Base-by-base conservation (phyloP, 2,888 invertebrate genomes). In the Crioceris asparagi region DNA sequence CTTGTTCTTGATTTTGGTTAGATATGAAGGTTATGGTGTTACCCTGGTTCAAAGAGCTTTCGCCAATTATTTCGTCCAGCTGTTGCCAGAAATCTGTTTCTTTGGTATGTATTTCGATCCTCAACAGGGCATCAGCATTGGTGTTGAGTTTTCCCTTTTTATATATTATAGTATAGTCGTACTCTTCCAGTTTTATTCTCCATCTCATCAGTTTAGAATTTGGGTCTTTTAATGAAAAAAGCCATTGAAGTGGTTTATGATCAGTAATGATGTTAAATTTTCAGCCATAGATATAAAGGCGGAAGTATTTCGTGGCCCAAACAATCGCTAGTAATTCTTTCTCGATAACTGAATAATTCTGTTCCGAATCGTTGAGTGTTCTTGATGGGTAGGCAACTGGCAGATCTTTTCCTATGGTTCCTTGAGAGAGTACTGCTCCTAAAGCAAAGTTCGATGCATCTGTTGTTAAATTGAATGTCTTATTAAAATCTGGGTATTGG, bases 211-310 rank as follows among this genome's bases (percentile, higher is more conserved):
- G 31, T 32, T 36, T 35, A 14, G 41, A 44, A 29, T 41, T 46
- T n/a, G 44, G 41, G 32, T 46, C 40, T 38, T 46, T 46, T 4
- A 47, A 15, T 2, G 37, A 40, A 29, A 41, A 41, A 6, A 49
- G 19, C 49, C 50, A 50, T 29, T 47, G 38, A 15, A 51, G 31
- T 2, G 46, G 48, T 38, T 43, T 48, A 21, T 50, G 52, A 30
- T 51, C 48, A 3, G 45, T 48, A 31, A 42, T 19, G 2, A 39
- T 36, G 2, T 10, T 29, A 11, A 36, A 39, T 11, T 39, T 39
- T 21, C 14, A 25, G 3, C 26, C 32, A 15, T 29, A 35, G 17
- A 35, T 17, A 27, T 41, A 38, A 8, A 25, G 41, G 10, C 38
- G 8, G 16, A 27, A 42, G 17, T 32, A 18, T 33, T 39, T 32